Evolutionary conservation across 2,797 vertebrate species (phyloP), one percentile per base, ranked within the genome.

Genomic region (Enteromius treurensis): DNA sequence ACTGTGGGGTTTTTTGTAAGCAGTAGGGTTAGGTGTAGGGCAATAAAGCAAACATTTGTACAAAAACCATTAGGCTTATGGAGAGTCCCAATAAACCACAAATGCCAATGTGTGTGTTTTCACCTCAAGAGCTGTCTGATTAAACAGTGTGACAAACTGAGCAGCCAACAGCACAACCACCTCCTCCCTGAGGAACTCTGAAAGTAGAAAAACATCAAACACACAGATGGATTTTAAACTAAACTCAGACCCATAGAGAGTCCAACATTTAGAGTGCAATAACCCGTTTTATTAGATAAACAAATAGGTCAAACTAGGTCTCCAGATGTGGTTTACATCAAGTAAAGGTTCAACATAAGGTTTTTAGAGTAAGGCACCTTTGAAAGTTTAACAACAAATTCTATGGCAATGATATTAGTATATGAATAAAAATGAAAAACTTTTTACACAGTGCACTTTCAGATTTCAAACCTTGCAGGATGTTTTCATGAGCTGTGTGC

Each of bases 61-160:
- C 42, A 45, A 45, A 45, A 45, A 45, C 42, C 42, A 45, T 45
- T 45, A 45, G 10, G 1, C 40, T 8, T 10, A 42, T 42, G 40
- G 42, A 45, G 42, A 45, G 10, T 45, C 11, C 42, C 42, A 3
- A 45, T 45, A 45, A 45, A 45, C 42, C 42, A 45, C 42, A 45
- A 45, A 45, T 45, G 42, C 42, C 42, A 45, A 45, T 13, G 10
- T 45, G 19, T 5, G 58, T 78, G 69, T 45, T 45, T 13, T 34
- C n/a, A 96, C 96, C 94, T 97, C 96, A 68, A 96, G 82, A 0
- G 95, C 95, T 0, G 95, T 96, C 87, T 96, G 96, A 89, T 96
- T 96, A 89, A 96, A 96, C 80, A 96, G 93, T 1, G 94, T 96
- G 88, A 96, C 94, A 87, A 96, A 96, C 86, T 97, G 96, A 84